Percentiles rank a stretch among this genome's conserved stretches.
These are phyloP conservation scores for Caenorhabditis brenneri DNA, from an alignment of 1,140 invertebrate species.

Conservation along the genomic window DNA sequence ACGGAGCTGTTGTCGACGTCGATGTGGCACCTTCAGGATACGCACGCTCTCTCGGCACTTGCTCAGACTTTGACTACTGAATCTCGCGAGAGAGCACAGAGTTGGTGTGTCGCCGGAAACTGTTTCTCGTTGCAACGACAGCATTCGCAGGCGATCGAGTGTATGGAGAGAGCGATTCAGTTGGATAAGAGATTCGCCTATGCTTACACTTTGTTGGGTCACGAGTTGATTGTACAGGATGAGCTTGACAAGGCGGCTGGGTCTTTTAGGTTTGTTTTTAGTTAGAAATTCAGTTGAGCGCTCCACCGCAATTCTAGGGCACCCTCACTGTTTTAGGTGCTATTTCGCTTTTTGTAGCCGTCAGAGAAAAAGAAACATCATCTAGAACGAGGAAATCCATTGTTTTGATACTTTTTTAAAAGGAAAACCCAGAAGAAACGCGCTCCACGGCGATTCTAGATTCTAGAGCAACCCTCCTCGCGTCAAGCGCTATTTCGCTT, in stretches of 20 bases:
- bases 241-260: constrained; percentile 93
- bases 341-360: too few species aligned
- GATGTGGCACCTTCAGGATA: constrained; percentile 92
- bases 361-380: too few species aligned
- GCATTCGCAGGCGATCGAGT: constrained; percentile 91
- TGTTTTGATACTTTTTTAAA: too few species aligned
- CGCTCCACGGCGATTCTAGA: too few species aligned
- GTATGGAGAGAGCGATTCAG: constrained; percentile 90
- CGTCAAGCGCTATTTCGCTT: too few species aligned
- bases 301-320: too few species aligned
- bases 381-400: too few species aligned
- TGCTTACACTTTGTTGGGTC: constrained; percentile 93
- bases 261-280: constrained; percentile 77
- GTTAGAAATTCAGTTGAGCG: too few species aligned
- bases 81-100: constrained; percentile 72
- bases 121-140: constrained; percentile 77
- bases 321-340: too few species aligned
- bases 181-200: constrained; percentile 92
- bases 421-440: too few species aligned
- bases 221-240: constrained; percentile 94
- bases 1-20: constrained; percentile 96
- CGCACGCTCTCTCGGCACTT: constrained; percentile 85
- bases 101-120: constrained; percentile 95
- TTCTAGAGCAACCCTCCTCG: too few species aligned
- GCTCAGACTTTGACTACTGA: constrained; percentile 79